Percentiles rank a stretch among this genome's conserved stretches.
phyloP scores from a whole-genome alignment of 2,888 invertebrate genomes.

The Desoria tigrina region DNA sequence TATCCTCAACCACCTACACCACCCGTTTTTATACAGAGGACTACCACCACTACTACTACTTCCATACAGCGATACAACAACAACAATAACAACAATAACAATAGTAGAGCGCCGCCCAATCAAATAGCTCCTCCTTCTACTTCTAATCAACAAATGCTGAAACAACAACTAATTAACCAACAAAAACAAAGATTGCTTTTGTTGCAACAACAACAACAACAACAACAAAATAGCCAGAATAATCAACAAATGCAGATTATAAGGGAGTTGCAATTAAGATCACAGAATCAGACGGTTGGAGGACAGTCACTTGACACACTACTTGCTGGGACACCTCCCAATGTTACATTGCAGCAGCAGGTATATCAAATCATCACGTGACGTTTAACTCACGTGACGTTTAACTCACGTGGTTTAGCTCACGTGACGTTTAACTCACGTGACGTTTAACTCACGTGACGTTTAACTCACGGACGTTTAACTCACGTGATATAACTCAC shows the following conservation, averaged over 20 bases:
- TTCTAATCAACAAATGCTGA: slow-evolving; percentile 72
- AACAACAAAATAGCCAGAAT: slow-evolving; percentile 69
- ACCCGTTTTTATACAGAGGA: slow-evolving; percentile 21
- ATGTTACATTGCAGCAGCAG: too few species aligned
- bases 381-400: too few species aligned
- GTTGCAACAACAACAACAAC: slow-evolving; percentile 74
- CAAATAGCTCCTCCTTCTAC: slow-evolving; percentile 55
- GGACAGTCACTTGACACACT: slow-evolving; percentile 15
- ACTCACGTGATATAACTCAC: too few species aligned
- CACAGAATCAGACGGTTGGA: not conserved
- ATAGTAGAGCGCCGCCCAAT: slow-evolving; percentile 25
- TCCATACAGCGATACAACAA: slow-evolving; percentile 15
- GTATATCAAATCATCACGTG: too few species aligned
- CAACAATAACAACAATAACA: slow-evolving; percentile 23
- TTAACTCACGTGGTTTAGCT: too few species aligned
- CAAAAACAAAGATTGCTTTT: slow-evolving; percentile 27
- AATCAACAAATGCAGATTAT: too few species aligned
- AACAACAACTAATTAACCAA: slow-evolving; percentile 33
- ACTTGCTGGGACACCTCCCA: not conserved
- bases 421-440: too few species aligned
- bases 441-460: too few species aligned
- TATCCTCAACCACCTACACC: slow-evolving; percentile 19
- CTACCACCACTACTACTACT: slow-evolving; percentile 22
- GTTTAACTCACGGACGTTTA: too few species aligned
- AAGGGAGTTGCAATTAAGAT: too few species aligned